Evolutionary conservation across 2,888 invertebrate genomes (phyloP).

Genomic region (Nomada fabriciana): DNA sequence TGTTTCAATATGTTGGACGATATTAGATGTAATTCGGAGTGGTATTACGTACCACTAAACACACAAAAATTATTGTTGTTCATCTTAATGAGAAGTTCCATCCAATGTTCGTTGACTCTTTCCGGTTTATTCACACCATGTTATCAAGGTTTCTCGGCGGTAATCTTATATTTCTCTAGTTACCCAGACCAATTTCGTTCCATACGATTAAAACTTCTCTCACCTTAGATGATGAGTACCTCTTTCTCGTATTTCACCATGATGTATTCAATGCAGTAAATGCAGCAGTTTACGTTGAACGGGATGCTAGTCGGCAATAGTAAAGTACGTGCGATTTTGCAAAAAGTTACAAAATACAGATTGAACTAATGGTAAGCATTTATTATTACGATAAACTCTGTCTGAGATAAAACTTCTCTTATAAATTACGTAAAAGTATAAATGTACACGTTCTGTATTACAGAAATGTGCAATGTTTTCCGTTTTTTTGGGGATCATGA

Average conservation of each 20-base stretch:
- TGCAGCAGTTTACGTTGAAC: background rate
- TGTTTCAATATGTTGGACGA: background rate
- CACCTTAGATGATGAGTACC: conserved; percentile 37
- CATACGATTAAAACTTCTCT: background rate
- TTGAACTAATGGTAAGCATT: no score
- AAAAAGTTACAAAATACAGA: no score
- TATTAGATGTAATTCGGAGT: conserved; percentile 42
- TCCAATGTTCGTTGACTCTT: conserved; percentile 9
- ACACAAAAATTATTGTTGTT: conserved; percentile 44
- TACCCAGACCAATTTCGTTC: background rate
- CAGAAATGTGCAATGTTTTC: no score
- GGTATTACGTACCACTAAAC: conserved; percentile 28
- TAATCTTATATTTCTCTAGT: conserved; percentile 2
- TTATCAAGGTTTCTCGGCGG: conserved; percentile 39
- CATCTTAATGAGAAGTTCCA: conserved; percentile 26
- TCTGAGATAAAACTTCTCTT: no score
- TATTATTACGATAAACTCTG: no score
- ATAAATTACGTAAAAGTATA: no score
- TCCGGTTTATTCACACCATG: conserved; percentile 31
- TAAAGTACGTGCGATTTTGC: background rate
- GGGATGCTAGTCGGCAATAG: background rate
- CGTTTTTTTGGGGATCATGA: no score
- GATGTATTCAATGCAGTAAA: conserved; percentile 12
- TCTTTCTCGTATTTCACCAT: conserved; percentile 46
- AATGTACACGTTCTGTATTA: no score